Evolutionary conservation across 2,888 invertebrate species (phyloP).

Genomic region (Tinea semifulvella): DNA sequence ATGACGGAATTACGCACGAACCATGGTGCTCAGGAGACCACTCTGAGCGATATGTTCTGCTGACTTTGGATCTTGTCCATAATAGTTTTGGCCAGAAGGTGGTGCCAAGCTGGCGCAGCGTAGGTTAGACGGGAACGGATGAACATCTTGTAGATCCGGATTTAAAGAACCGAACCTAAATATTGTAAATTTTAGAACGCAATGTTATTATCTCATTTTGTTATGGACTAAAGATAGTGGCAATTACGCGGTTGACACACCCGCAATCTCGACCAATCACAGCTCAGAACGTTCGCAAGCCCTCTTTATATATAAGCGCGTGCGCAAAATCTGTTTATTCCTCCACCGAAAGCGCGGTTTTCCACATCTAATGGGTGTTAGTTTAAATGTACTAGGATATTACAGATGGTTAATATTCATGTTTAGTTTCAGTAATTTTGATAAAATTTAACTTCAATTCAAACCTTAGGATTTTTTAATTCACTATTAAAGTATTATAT

Average conservation of each 20-base stretch:
- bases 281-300: constrained; percentile 35
- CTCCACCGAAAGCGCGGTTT: constrained; percentile 27
- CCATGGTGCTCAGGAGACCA: too few relatives aligned
- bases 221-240: neutral
- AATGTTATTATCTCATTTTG: neutral
- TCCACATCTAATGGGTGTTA: constrained; percentile 57
- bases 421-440: constrained; percentile 63
- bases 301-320: constrained; percentile 42
- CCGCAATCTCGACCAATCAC: constrained; percentile 52
- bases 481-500: constrained; percentile 18
- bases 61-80: too few relatives aligned
- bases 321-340: constrained; percentile 31
- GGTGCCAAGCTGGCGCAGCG: too few relatives aligned
- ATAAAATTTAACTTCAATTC: constrained; percentile 33
- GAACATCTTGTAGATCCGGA: too few relatives aligned
- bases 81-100: too few relatives aligned
- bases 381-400: constrained; percentile 47
- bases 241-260: constrained; percentile 43
- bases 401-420: constrained; percentile 64
- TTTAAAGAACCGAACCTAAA: too few relatives aligned
- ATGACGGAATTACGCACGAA: too few relatives aligned
- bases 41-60: too few relatives aligned
- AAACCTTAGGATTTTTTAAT: constrained; percentile 17
- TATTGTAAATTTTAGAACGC: too few relatives aligned
- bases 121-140: too few relatives aligned